Evolutionary conservation across 2,888 invertebrate genomes (phyloP).

Genomic region (Camponotus fellah): DNA sequence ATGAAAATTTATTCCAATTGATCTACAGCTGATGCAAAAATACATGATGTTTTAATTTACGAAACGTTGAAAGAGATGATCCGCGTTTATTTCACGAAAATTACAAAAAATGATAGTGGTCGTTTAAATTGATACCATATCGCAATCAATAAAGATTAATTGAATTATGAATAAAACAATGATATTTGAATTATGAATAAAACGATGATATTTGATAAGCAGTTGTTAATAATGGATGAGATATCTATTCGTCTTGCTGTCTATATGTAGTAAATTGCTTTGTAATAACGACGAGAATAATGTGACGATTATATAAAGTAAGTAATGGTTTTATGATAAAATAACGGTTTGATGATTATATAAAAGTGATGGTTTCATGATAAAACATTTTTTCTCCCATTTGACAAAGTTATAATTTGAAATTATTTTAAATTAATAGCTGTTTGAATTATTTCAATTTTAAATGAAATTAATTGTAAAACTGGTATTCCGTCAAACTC

Average conservation of each 20-base stretch:
- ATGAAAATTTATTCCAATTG: background rate
- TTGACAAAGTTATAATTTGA: background rate
- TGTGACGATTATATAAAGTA: background rate
- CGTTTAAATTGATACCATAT: background rate
- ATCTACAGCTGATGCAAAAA: background rate
- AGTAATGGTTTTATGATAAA: background rate
- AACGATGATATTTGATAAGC: background rate
- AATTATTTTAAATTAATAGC: constrained; percentile 10
- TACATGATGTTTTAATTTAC: background rate
- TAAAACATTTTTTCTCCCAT: background rate
- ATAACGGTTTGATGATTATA: background rate
- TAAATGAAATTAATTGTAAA: constrained; percentile 13
- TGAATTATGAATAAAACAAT: too few relatives aligned
- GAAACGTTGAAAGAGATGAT: background rate
- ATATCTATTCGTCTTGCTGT: background rate
- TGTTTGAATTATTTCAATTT: background rate
- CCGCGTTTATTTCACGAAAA: background rate
- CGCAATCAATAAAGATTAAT: background rate
- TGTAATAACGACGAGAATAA: constrained; percentile 1
- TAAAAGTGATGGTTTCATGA: background rate
- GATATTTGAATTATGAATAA: constrained; percentile 1
- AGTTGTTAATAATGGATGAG: background rate
- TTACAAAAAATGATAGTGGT: constrained; percentile 2
- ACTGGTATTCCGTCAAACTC: background rate
- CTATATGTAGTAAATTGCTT: background rate